Evolutionary conservation across 64 coral and sea anemone genomes (phyloP).

Genomic region (Montipora sp.): DNA sequence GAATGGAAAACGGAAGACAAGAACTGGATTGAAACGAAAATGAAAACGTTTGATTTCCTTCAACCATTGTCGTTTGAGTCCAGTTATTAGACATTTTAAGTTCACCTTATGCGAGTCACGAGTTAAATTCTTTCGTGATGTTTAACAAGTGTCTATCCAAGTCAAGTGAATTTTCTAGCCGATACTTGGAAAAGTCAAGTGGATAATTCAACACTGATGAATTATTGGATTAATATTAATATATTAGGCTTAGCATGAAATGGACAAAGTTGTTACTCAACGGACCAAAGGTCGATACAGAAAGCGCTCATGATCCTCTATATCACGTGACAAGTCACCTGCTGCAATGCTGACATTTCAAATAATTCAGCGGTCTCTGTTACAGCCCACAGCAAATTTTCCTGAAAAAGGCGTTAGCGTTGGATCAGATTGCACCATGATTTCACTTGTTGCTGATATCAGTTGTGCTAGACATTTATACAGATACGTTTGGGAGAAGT

Average conservation of each 20-base stretch:
- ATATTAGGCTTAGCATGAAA: too few species aligned
- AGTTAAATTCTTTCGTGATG: too few species aligned
- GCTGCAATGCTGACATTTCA: background rate
- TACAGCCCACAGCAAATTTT: background rate
- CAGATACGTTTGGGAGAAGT: too few species aligned
- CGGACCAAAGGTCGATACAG: background rate
- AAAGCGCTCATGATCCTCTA: background rate
- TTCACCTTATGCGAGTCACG: too few species aligned
- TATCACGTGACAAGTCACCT: background rate
- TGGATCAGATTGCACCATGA: too few species aligned
- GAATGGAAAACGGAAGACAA: background rate
- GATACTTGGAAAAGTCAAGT: background rate
- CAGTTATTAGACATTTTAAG: background rate
- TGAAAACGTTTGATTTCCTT: slow-evolving; percentile 23
- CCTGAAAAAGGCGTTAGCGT: too few species aligned
- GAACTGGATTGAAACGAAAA: background rate
- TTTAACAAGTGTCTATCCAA: too few species aligned
- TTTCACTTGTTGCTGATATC: too few species aligned
- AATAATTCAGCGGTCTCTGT: background rate
- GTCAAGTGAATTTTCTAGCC: too few species aligned
- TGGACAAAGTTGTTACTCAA: background rate
- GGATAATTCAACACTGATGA: too few species aligned
- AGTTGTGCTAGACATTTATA: too few species aligned
- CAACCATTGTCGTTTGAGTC: background rate
- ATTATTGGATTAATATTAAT: too few species aligned